phyloP scores from a whole-genome alignment of 2,797 vertebrate genomes.

The Tapirus indicus region DNA sequence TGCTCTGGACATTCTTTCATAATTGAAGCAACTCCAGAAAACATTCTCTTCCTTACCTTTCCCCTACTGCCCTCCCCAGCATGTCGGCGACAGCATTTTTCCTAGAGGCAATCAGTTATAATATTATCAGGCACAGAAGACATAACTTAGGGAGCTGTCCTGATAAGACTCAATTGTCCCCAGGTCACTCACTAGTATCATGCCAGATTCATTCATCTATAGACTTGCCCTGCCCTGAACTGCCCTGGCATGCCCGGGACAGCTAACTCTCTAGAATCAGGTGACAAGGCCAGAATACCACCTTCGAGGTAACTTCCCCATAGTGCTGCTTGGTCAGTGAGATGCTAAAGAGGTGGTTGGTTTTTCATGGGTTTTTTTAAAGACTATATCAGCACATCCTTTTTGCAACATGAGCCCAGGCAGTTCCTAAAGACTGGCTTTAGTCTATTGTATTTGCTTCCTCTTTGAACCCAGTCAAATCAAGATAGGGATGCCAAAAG shows the following conservation, averaged over 20 bases:
- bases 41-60: background rate
- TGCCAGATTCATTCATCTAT: slow-evolving; percentile 1
- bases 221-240: background rate
- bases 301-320: slow-evolving; percentile 5
- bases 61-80: background rate
- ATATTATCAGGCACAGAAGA: slow-evolving; percentile 16
- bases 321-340: background rate
- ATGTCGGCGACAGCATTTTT: background rate
- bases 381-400: slow-evolving; percentile 36
- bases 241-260: background rate
- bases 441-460: slow-evolving; percentile 62
- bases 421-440: slow-evolving; percentile 56
- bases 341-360: background rate
- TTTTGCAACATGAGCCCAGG: background rate
- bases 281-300: background rate
- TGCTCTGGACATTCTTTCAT: background rate
- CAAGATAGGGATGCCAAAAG: slow-evolving; percentile 50
- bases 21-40: background rate
- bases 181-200: background rate
- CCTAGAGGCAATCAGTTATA: background rate
- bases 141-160: background rate
- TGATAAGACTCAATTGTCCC: slow-evolving; percentile 6
- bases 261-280: background rate
- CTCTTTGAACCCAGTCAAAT: slow-evolving; percentile 65
- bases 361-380: background rate